Base-by-base conservation (phyloP, 1,140 invertebrate species). In the Pseudomyrmex cubaensis region DNA sequence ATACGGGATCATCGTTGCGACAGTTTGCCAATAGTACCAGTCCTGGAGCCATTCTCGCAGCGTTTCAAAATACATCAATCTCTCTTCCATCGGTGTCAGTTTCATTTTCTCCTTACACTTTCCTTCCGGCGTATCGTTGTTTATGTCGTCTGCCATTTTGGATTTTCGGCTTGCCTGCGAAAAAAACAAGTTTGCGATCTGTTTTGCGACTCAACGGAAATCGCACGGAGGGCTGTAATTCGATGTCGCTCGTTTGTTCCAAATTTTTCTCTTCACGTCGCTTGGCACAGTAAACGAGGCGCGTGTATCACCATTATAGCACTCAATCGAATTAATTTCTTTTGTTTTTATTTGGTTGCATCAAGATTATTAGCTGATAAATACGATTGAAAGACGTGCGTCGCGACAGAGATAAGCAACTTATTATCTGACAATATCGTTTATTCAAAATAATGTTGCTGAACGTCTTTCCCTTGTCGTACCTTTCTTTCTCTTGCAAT, bases 11-110 rank as follows among this genome's bases (percentile, higher is more conserved):
- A 92, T 93, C 13, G 94, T 91, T 22, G 94, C 92, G 63, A 95
- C 92, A 75, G 91, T 94, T 57, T 95, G 94, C 94, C 95, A 95
- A 8, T 93, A 93, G 85, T 95, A 94, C 10, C 93, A 94, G 72
- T 95, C 93, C 25, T 95, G 92, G n/a, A 95, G 84, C 95, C 95
- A 95, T 90, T 93, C 94, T 80, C 95, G 92, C 67, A 95, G 85
- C 87, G 94, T 93, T 56, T 84, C 84, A 90, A 95, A 95, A 92
- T 95, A 95, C 82, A 95, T 94, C 3, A 88, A 85, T 78, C 93
- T 88, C 75, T 93, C 92, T 52, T 91, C 82, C 2, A 72, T 85
- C 10, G 59, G 20, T 9, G 63, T 25, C 0, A 44, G 56, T 66
- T 83, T 85, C 35, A 56, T 35, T n/a, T 10, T 73, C 86, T 2